phyloP scores from a whole-genome alignment of 53 echinoderm and acorn worm genomes.

The Stichopus horrens region DNA sequence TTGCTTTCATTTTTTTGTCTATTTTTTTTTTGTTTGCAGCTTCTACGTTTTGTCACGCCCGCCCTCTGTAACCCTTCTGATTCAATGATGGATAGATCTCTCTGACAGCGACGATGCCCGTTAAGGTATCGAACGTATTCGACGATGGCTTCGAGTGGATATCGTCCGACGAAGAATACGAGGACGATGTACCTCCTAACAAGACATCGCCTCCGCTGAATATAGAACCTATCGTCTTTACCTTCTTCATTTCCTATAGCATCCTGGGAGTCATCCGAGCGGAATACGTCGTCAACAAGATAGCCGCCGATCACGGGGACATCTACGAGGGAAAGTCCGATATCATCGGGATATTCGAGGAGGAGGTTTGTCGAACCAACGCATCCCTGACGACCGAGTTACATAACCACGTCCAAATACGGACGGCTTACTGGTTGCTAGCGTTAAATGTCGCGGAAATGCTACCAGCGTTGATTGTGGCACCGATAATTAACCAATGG shows the following conservation, averaged over 20 bases:
- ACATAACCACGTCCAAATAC: conserved; percentile 58
- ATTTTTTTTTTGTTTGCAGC: too few species aligned
- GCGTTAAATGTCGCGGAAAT: conserved; percentile 52
- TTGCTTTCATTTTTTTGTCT: too few species aligned
- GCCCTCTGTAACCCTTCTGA: too few species aligned
- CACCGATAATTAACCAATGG: conserved; percentile 66
- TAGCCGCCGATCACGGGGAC: conserved; percentile 45
- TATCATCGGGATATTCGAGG: conserved; percentile 7
- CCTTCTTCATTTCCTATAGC: conserved; percentile 71
- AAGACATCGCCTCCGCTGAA: conserved; percentile 39
- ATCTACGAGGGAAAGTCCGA: conserved; percentile 34
- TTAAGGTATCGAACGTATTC: conserved; percentile 41
- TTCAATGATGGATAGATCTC: too few species aligned
- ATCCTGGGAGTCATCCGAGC: conserved; percentile 67
- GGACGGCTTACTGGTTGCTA: conserved; percentile 64
- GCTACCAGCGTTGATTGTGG: conserved; percentile 63
- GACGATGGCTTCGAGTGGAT: conserved; percentile 33
- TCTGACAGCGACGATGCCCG: conserved; percentile 24
- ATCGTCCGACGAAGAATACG: conserved; percentile 39
- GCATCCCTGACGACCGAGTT: conserved; percentile 31
- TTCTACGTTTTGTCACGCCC: too few species aligned
- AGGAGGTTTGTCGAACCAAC: conserved; percentile 14
- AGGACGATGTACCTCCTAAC: conserved; percentile 9
- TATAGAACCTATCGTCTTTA: conserved; percentile 74
- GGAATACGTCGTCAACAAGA: conserved; percentile 65